These are phyloP conservation scores for Diachasma alloeum DNA, from an alignment of 1,140 invertebrate genomes.

Conservation along the genomic window DNA sequence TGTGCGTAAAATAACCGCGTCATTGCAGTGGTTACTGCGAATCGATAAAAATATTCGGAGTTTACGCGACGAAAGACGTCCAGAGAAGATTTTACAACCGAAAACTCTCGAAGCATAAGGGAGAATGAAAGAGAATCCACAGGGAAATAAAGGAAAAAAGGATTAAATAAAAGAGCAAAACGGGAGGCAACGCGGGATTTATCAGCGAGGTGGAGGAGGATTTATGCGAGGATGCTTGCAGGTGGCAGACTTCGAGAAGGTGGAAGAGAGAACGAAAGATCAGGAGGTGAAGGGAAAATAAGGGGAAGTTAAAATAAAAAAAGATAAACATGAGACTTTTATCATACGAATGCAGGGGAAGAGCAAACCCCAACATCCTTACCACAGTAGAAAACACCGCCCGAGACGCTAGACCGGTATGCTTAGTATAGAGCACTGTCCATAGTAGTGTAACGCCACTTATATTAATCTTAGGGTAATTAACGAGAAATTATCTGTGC, in stretches of 20 bases:
- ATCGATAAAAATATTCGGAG: not conserved
- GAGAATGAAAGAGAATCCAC: not conserved
- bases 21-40: not conserved
- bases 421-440: not conserved
- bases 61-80: not conserved
- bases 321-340: conserved; percentile 14
- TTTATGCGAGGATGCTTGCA: conserved; percentile 58
- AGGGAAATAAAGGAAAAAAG: conserved; percentile 1
- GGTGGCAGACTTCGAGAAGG: conserved; percentile 41
- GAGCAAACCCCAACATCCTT: not conserved
- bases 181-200: conserved; percentile 45
- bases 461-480: conserved; percentile 34
- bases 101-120: not conserved
- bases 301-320: conserved; percentile 3
- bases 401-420: not conserved
- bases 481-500: conserved; percentile 33
- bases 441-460: conserved; percentile 17
- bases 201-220: conserved; percentile 50
- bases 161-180: conserved; percentile 26
- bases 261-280: conserved; percentile 16
- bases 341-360: not conserved
- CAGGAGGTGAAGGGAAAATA: conserved; percentile 4
- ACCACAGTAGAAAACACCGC: not conserved
- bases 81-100: not conserved
- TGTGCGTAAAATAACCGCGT: not conserved